Evolutionary conservation across 2,113 vertebrate species (phyloP).

Genomic region (Coracopsis vasa): DNA sequence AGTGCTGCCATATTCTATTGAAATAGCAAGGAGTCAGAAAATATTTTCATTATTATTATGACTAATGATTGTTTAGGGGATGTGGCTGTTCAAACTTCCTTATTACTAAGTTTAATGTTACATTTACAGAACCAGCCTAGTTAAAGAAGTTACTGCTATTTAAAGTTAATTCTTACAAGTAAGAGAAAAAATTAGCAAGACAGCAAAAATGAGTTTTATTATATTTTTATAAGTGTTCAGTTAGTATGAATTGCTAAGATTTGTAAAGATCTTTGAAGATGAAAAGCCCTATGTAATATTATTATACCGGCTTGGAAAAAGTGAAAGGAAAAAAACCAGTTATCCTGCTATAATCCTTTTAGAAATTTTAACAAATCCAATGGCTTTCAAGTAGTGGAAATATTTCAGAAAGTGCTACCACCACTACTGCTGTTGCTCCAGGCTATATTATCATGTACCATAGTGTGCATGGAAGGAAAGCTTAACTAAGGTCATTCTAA

Average conservation of each 20-base stretch:
- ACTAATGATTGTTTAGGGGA: background rate
- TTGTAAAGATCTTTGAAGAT: slow-evolving; percentile 59
- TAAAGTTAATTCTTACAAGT: slow-evolving; percentile 32
- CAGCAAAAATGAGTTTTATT: slow-evolving; percentile 19
- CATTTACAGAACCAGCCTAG: background rate
- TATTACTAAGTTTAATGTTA: background rate
- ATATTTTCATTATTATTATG: slow-evolving; percentile 1
- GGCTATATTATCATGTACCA: slow-evolving; percentile 42
- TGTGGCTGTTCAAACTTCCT: background rate
- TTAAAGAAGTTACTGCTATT: slow-evolving; percentile 7
- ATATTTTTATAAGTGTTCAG: slow-evolving; percentile 33
- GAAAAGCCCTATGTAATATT: slow-evolving; percentile 60
- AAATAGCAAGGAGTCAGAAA: background rate
- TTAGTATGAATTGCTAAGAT: slow-evolving; percentile 48
- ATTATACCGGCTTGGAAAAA: slow-evolving; percentile 52
- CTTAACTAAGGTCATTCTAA: slow-evolving; percentile 63
- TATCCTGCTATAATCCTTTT: slow-evolving; percentile 63
- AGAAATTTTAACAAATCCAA: slow-evolving; percentile 65
- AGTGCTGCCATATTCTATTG: background rate
- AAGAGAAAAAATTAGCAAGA: slow-evolving; percentile 25
- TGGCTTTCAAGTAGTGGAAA: slow-evolving; percentile 43
- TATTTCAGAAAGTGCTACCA: slow-evolving; percentile 37
- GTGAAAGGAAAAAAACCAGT: slow-evolving; percentile 36
- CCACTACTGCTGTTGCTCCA: slow-evolving; percentile 23
- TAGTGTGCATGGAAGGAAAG: slow-evolving; percentile 37